Conservation (phyloP, 2,888 invertebrate genomes). For the Oscheius sp. region DNA sequence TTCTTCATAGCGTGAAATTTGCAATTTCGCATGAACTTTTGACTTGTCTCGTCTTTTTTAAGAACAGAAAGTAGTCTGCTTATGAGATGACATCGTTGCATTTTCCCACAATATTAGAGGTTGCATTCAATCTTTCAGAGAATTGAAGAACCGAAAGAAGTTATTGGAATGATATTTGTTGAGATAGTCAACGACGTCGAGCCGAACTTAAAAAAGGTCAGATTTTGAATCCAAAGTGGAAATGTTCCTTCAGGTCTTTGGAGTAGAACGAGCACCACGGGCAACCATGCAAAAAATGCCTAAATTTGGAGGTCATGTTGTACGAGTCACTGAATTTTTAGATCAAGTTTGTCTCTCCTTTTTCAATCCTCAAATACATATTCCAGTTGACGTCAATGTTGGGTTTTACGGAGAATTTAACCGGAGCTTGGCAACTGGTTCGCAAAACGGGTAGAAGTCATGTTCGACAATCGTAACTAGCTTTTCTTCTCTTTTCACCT, state of each 20-base stretch:
- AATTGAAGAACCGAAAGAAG: constrained; percentile 66
- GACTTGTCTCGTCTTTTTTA: too few species aligned
- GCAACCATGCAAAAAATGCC: constrained; percentile 68
- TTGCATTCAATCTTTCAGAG: constrained; percentile 45
- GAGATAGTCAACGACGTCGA: constrained; percentile 66
- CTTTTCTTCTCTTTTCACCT: too few species aligned
- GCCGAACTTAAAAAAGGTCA: constrained; percentile 64
- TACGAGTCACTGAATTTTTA: constrained; percentile 63
- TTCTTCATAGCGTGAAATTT: too few species aligned
- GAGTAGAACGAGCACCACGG: constrained; percentile 67
- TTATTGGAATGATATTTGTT: constrained; percentile 65
- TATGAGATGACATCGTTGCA: too few species aligned
- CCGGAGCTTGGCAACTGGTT: constrained; percentile 68
- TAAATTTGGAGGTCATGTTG: constrained; percentile 68
- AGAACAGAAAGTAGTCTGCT: too few species aligned
- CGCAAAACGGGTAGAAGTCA: constrained; percentile 67
- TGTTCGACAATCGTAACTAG: constrained; percentile 41
- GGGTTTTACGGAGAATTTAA: constrained; percentile 67
- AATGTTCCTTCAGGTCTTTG: constrained; percentile 56
- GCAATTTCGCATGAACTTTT: too few species aligned
- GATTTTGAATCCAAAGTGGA: not conserved
- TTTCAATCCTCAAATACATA: not conserved
- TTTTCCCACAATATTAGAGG: not conserved
- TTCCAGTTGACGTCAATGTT: constrained; percentile 66
- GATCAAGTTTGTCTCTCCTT: constrained; percentile 56